Evolutionary conservation across 2,113 vertebrate genomes (phyloP).

Genomic region (Heterocephalus glaber): DNA sequence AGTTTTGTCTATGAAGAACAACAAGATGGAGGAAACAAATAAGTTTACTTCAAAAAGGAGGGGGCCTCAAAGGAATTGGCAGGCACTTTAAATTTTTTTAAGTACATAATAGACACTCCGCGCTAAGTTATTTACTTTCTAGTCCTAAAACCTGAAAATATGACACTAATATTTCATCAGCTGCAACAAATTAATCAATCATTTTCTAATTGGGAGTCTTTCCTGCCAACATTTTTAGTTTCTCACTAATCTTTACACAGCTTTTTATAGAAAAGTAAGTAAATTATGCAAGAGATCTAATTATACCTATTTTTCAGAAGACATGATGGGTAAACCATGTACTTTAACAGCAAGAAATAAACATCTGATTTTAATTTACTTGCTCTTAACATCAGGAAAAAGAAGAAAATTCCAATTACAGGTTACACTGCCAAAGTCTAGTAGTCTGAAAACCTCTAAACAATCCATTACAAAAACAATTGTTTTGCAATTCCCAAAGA

Average conservation of each 20-base stretch:
- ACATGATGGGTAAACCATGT: conserved; percentile 77
- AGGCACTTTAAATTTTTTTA: neutral
- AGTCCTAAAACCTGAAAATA: conserved; percentile 73
- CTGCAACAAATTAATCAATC: conserved; percentile 81
- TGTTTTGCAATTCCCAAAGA: conserved; percentile 66
- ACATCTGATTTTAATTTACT: conserved; percentile 83
- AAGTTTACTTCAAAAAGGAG: neutral
- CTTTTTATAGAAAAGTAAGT: conserved; percentile 82
- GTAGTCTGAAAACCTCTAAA: conserved; percentile 65
- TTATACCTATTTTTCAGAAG: conserved; percentile 86
- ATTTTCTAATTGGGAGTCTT: conserved; percentile 78
- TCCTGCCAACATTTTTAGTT: conserved; percentile 76
- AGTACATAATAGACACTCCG: neutral
- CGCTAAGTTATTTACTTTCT: conserved; percentile 8
- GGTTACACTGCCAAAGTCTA: conserved; percentile 61
- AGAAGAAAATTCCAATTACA: conserved; percentile 75
- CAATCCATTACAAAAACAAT: conserved; percentile 71
- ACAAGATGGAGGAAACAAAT: conserved; percentile 6
- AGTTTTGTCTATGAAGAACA: neutral
- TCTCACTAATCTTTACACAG: conserved; percentile 79
- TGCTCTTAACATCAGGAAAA: conserved; percentile 79
- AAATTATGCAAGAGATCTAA: conserved; percentile 85
- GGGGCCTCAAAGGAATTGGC: neutral
- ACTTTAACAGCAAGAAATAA: conserved; percentile 81
- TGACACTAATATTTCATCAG: conserved; percentile 79